Conservation (phyloP, 2,113 vertebrate genomes). For the Penelope pileata region DNA sequence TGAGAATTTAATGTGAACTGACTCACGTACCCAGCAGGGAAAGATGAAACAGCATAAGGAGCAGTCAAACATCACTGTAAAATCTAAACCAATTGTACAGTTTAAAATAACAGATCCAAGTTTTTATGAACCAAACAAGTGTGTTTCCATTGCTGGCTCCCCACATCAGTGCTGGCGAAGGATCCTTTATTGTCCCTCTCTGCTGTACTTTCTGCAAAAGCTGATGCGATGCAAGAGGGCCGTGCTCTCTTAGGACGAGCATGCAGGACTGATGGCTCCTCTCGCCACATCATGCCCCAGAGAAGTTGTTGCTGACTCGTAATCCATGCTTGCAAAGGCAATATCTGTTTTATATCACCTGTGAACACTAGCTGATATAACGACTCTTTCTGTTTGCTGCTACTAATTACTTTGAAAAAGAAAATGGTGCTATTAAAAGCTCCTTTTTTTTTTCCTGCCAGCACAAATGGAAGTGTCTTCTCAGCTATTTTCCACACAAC, state of each 20-base stretch:
- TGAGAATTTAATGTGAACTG: neutral
- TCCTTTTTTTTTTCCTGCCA: neutral
- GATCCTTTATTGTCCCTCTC: neutral
- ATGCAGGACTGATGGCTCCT: neutral
- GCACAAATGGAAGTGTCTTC: neutral
- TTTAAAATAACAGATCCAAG: neutral
- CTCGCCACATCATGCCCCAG: neutral
- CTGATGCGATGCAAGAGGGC: neutral
- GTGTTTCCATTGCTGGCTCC: neutral
- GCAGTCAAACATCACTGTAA: neutral
- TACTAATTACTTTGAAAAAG: neutral
- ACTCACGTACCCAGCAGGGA: neutral
- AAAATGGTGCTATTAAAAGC: slow-evolving; percentile 8
- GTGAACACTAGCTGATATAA: slow-evolving; percentile 9
- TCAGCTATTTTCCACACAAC: neutral
- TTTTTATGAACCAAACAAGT: neutral
- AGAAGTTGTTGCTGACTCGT: neutral
- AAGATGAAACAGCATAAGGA: neutral
- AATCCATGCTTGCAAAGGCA: neutral
- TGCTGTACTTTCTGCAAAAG: neutral
- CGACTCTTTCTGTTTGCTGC: slow-evolving; percentile 11
- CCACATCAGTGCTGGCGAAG: neutral
- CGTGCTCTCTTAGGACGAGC: neutral
- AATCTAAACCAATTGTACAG: neutral
- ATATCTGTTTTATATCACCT: neutral